Evolutionary conservation across 1,140 invertebrate species (phyloP).

Genomic region (Eufriesea mexicana): DNA sequence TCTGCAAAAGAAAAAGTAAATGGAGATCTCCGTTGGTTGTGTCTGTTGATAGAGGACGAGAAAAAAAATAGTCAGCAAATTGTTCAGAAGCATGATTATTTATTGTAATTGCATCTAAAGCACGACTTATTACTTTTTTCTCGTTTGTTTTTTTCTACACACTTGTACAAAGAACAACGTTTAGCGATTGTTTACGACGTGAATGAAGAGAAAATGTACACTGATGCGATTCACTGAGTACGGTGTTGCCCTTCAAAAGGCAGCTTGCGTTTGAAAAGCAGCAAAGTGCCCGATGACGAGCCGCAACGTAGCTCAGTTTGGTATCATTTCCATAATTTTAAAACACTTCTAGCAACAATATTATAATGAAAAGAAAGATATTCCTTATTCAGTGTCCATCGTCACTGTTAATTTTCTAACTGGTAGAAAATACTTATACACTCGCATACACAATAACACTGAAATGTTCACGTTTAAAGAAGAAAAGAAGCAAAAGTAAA

Average conservation of each 20-base stretch:
- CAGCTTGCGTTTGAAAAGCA: conserved; percentile 72
- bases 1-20: conserved; percentile 21
- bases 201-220: conserved; percentile 9
- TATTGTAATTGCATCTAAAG: conserved; percentile 10
- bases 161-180: neutral
- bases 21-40: conserved; percentile 8
- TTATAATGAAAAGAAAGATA: neutral
- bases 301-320: conserved; percentile 69
- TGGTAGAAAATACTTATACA: neutral
- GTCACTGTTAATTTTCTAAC: neutral
- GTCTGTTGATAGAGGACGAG: conserved; percentile 3
- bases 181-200: neutral
- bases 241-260: conserved; percentile 77
- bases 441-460: neutral
- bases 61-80: neutral
- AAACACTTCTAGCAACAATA: neutral
- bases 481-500: neutral
- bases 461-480: neutral
- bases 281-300: conserved; percentile 78
- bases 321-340: conserved; percentile 25
- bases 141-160: neutral
- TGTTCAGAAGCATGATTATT: conserved; percentile 12
- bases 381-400: too few species aligned
- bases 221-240: conserved; percentile 53
- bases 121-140: neutral